phyloP scores from a whole-genome alignment of 2,113 vertebrate species.

The Notechis scutatus region DNA sequence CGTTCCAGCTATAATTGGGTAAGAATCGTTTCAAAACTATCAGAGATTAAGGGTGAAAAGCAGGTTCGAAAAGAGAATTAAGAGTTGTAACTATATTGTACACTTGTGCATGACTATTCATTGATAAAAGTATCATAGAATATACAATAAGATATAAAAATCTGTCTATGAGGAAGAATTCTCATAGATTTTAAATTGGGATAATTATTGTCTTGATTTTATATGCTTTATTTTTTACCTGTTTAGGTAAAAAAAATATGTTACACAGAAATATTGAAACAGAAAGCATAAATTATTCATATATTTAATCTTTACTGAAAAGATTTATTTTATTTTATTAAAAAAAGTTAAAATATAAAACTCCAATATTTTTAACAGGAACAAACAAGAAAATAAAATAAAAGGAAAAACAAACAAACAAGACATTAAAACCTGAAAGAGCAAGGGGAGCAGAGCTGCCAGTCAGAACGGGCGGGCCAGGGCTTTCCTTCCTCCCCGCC shows the following conservation, averaged over 20 bases:
- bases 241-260: neutral
- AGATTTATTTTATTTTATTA: neutral
- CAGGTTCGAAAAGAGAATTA: neutral
- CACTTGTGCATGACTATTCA: neutral
- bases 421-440: no score
- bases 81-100: neutral
- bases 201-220: neutral
- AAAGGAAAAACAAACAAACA: no score
- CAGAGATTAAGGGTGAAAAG: neutral
- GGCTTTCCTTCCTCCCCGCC: no score
- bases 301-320: neutral
- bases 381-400: no score
- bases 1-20: constrained; percentile 92
- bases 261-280: neutral
- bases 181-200: neutral
- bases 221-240: neutral
- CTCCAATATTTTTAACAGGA: no score
- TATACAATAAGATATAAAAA: neutral
- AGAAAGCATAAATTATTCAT: neutral
- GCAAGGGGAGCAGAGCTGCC: no score
- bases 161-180: neutral
- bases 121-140: neutral
- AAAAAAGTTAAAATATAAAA: no score
- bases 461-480: no score
- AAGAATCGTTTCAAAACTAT: constrained; percentile 42